These are phyloP conservation scores for Ridgeia piscesae DNA, from an alignment of 1,140 invertebrate genomes.

Conservation along the genomic window DNA sequence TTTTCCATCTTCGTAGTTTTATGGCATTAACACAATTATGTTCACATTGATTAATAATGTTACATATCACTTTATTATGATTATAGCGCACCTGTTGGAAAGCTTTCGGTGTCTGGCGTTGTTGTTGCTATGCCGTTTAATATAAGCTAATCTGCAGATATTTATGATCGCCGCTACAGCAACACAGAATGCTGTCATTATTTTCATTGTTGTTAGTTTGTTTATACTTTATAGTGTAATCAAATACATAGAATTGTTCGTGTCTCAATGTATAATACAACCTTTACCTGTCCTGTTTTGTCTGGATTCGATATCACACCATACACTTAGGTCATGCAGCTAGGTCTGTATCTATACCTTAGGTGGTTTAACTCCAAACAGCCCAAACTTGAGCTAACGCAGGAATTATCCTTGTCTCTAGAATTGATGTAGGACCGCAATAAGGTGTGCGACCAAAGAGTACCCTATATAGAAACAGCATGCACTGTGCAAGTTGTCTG, in stretches of 20 bases:
- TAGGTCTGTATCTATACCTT: too few relatives aligned
- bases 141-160: background rate
- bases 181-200: background rate
- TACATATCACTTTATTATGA: background rate
- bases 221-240: background rate
- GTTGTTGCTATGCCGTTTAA: background rate
- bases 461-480: too few relatives aligned
- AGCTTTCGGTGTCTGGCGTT: background rate
- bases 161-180: background rate
- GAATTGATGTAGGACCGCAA: too few relatives aligned
- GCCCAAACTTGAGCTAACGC: too few relatives aligned
- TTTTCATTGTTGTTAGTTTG: background rate
- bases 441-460: too few relatives aligned
- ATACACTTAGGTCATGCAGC: too few relatives aligned
- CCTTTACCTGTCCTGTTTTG: background rate
- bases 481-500: too few relatives aligned
- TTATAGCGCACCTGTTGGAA: background rate
- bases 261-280: background rate
- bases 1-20: background rate
- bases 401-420: too few relatives aligned
- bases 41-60: background rate
- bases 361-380: too few relatives aligned
- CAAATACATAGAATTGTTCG: background rate
- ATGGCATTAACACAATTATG: background rate
- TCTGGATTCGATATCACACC: background rate